Evolutionary conservation across 2,888 invertebrate species (phyloP), one percentile per base, ranked within the genome.

Genomic region (Anthoptus insignis): DNA sequence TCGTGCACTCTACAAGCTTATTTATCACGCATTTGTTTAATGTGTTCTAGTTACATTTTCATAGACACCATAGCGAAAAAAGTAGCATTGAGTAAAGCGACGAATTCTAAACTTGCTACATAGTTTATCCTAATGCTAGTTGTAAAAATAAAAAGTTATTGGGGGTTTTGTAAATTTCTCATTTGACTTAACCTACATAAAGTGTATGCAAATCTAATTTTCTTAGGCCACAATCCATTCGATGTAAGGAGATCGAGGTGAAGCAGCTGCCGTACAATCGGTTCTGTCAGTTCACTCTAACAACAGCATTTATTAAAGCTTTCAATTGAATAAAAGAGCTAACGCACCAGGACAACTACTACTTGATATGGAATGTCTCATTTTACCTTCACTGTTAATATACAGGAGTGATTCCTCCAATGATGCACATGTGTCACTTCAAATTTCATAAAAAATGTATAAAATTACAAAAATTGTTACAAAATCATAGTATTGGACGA

Each of bases 301-400:
- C 47, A 37, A 27, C 47, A 50, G 27, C 22, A 37, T 58, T 22
- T 27, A 49, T 49, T 39, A 37, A 59, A 50, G 52, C 42, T 52
- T 39, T 37, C 24, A 21, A 52, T 39, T 24, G 37, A 37, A 50
- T 37, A 52, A 32, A 50, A 19, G 21, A 39, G 58, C 52, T 16
- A 39, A 50, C 29, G 6, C 27, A 45, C 47, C 45, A 29, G 45
- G 45, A 59, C 53, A n/a, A 64, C 29, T 64, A 52, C 57, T 65
- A 65, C 13, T 86, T 84, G 92, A 93, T 93, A 93, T 93, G 93
- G 93, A 93, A 93, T 93, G 93, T 93, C 93, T 92, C 92, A 89
- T 86, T 42, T 89, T 83, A 81, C 82, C 71, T 86, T 84, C 82
- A 89, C 83, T 80, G 86, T 87, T 88, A 85, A 85, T 84, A 83